Percentiles rank a stretch among this genome's conserved stretches.
Conservation (phyloP, 1,140 invertebrate genomes). For the Stenopsyche tienmushanensis region DNA sequence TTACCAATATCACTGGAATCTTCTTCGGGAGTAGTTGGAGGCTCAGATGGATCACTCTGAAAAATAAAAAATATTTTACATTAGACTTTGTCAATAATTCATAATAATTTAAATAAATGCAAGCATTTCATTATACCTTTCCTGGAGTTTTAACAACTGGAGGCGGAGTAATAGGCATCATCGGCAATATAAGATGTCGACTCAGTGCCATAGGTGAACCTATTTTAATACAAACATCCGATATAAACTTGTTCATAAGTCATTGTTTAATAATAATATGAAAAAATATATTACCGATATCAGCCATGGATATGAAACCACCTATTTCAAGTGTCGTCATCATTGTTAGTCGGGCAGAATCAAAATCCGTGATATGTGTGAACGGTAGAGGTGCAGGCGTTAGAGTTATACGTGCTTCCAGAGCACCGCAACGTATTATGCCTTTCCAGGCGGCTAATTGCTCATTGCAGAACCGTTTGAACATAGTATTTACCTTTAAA, state of each 20-base stretch:
- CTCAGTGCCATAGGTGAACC: constrained; percentile 93
- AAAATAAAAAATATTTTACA: neutral
- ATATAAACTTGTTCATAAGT: constrained; percentile 9
- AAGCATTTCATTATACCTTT: constrained; percentile 28
- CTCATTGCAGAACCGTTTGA: constrained; percentile 51
- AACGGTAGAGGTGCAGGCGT: constrained; percentile 45
- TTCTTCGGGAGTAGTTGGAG: constrained; percentile 57
- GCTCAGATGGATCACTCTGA: constrained; percentile 29
- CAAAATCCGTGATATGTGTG: constrained; percentile 41
- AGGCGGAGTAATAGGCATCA: constrained; percentile 42
- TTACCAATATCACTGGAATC: constrained; percentile 74
- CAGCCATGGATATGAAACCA: constrained; percentile 51
- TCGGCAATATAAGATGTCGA: constrained; percentile 84
- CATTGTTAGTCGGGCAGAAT: constrained; percentile 39
- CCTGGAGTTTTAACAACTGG: constrained; percentile 27
- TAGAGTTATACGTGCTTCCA: constrained; percentile 51
- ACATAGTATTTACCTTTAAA: constrained; percentile 46
- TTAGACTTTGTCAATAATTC: neutral
- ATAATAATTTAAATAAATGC: too few relatives aligned
- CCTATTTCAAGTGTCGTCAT: constrained; percentile 50
- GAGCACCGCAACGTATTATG: constrained; percentile 50
- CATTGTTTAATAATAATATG: constrained; percentile 3
- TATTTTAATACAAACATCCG: constrained; percentile 30
- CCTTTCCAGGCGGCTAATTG: constrained; percentile 53
- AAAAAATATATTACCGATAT: constrained; percentile 46